A percentile compares a stretch with the other conserved stretches of the same genome.
These are phyloP conservation scores for Danio tinwini DNA, from an alignment of 2,797 vertebrate species.

Conservation along the genomic window DNA sequence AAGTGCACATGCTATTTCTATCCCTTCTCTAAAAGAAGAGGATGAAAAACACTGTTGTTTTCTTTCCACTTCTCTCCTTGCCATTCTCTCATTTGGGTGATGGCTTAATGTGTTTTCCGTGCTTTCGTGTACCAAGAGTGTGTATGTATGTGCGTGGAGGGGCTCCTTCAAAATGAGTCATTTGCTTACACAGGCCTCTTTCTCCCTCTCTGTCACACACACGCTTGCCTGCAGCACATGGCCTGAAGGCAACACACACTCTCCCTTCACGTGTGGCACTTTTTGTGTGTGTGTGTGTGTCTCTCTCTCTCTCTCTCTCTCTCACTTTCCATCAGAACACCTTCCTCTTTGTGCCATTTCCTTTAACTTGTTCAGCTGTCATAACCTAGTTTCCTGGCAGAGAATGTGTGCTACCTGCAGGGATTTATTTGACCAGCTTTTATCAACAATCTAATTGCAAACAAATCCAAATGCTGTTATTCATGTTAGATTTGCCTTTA, in stretches of 20 bases:
- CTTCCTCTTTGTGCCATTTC: conserved; percentile 15
- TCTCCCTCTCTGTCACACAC: conserved; percentile 62
- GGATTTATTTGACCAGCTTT: background rate
- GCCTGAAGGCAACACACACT: conserved; percentile 72
- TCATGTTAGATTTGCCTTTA: background rate
- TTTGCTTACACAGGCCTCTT: conserved; percentile 56
- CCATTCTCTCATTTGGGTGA: conserved; percentile 37
- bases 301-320: background rate
- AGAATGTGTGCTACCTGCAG: background rate
- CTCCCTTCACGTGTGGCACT: conserved; percentile 71
- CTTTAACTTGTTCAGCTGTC: background rate
- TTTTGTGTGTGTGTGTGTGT: conserved; percentile 17
- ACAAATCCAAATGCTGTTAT: background rate
- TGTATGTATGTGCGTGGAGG: conserved; percentile 46
- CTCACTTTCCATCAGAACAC: conserved; percentile 32
- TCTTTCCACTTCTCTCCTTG: conserved; percentile 23
- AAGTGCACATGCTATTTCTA: conserved; percentile 6
- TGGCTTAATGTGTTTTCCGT: conserved; percentile 47
- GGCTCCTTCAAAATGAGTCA: conserved; percentile 70
- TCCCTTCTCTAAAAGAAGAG: background rate
- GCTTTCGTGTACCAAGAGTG: conserved; percentile 21
- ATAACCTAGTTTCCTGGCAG: conserved; percentile 25
- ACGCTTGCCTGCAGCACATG: conserved; percentile 72
- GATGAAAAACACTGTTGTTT: conserved; percentile 29
- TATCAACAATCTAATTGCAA: conserved; percentile 6